Evolutionary conservation across 1,140 invertebrate species (phyloP), one percentile per base, ranked within the genome.

Genomic region (Magallana angulata): DNA sequence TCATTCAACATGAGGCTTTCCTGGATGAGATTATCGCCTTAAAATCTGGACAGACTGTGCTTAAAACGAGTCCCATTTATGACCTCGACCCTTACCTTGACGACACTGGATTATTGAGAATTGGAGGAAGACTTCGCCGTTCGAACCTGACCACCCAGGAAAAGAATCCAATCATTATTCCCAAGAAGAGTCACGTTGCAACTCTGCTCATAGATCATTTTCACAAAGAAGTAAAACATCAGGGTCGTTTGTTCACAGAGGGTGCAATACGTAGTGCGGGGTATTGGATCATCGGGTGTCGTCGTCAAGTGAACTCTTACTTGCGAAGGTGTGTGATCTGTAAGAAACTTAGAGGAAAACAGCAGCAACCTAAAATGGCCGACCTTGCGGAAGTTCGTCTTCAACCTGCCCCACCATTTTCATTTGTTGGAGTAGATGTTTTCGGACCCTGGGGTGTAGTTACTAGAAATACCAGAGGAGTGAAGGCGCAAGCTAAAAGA

Each of bases 91-190:
- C 12, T 91, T 88, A 60, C 14, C 91, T 18, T 89, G 91, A 24
- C 60, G 86, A n/a, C 14, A 90, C 18, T 57, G 88, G 88, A 48
- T 0, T 91, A 9, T 36, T 91, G 14, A 84, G 90, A 36, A 87
- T 92, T 60, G 89, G 91, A 76, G 91, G 90, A 16, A 57, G 91
- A 48, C 81, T 92, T 7, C 64, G 59, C 58, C 58, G 56, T 62
- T 7, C 6, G 36, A 18, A n/a, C 18, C 57, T n/a, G 6, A 57
- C 11, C 7, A 57, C 12, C 59, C 30, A 18, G 11, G 8, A 24
- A 82, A 91, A 83, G 18, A 57, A 89, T 84, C 91, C 91, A 5
- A 82, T 91, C 11, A 89, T 92, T 30, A 58, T 92, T 24, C 91
- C 90, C 4, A 84, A 82, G 57, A 59, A 82, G 9, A 24, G 58